A percentile compares a stretch with the other conserved stretches of the same genome.
phyloP scores from a whole-genome alignment of 2,113 vertebrate species.

The Hippolais icterina region DNA sequence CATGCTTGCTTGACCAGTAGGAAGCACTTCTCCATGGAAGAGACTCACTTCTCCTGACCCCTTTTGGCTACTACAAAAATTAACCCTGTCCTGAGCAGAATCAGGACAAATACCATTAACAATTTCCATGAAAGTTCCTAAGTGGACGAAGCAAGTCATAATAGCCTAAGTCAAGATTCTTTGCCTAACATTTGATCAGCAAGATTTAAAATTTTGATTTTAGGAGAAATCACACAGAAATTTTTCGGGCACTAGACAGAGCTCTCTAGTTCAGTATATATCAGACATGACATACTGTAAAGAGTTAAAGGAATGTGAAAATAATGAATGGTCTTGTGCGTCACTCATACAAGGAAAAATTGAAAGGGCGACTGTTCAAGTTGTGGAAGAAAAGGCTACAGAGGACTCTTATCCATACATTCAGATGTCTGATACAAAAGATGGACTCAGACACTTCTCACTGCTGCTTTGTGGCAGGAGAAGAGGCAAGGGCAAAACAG shows the following conservation, averaged over 20 bases:
- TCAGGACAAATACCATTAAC: not conserved
- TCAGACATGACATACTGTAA: not conserved
- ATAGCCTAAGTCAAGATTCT: not conserved
- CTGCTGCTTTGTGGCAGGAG: not conserved
- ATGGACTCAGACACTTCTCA: not conserved
- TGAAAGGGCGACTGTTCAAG: not conserved
- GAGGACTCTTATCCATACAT: not conserved
- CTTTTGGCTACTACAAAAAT: not conserved
- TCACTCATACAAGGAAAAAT: rapidly evolving
- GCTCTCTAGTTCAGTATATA: not conserved
- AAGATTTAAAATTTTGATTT: not conserved
- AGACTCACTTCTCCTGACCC: not conserved
- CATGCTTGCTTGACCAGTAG: rapidly evolving
- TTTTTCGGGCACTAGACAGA: not conserved
- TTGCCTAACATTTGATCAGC: not conserved
- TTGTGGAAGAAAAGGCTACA: not conserved
- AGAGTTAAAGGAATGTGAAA: rapidly evolving
- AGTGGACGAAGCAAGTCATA: not conserved
- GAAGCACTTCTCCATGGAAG: not conserved
- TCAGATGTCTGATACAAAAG: not conserved
- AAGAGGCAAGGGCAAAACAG: not conserved
- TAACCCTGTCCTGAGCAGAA: not conserved
- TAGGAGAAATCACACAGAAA: not conserved
- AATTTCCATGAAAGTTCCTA: not conserved
- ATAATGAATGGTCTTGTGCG: rapidly evolving